Conservation (phyloP, 2,113 vertebrate species). For the Thermophis baileyi region DNA sequence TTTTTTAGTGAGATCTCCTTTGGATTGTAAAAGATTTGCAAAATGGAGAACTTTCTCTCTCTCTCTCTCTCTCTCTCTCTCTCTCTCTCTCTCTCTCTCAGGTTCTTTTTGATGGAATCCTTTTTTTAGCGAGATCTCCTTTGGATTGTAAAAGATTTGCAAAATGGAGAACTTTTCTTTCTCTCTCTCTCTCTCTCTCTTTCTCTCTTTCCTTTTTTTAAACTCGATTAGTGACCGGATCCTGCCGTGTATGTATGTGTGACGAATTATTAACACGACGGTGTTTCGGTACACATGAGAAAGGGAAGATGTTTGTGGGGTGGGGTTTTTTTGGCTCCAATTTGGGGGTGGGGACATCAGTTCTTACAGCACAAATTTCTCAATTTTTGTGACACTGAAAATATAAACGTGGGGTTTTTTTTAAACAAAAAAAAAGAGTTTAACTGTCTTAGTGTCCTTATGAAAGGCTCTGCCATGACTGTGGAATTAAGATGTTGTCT, state of each 20-base stretch:
- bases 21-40: too few relatives aligned
- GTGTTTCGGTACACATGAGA: slow-evolving; percentile 54
- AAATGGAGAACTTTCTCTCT: too few relatives aligned
- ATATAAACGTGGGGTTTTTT: slow-evolving; percentile 66
- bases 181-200: neutral
- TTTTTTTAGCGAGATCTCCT: slow-evolving; percentile 64
- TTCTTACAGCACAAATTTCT: slow-evolving; percentile 59
- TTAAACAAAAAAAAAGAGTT: too few relatives aligned
- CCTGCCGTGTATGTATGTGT: slow-evolving; percentile 34
- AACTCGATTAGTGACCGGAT: slow-evolving; percentile 55
- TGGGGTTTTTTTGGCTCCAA: too few relatives aligned
- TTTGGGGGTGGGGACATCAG: slow-evolving; percentile 39
- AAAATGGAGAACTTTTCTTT: slow-evolving; percentile 50
- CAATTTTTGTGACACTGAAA: slow-evolving; percentile 50
- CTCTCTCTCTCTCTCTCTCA: too few relatives aligned
- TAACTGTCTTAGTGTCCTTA: too few relatives aligned
- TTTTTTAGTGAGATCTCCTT: too few relatives aligned
- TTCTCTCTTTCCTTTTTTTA: slow-evolving; percentile 44
- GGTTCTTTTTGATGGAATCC: slow-evolving; percentile 62
- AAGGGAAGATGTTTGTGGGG: slow-evolving; percentile 11
- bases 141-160: slow-evolving; percentile 50
- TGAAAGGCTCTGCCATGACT: too few relatives aligned
- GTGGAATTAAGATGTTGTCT: too few relatives aligned
- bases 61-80: too few relatives aligned
- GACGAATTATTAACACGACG: slow-evolving; percentile 39